A percentile compares a stretch with the other conserved stretches of the same genome.
Conservation (phyloP, 2,888 invertebrate species). For the Orgyia antiqua region DNA sequence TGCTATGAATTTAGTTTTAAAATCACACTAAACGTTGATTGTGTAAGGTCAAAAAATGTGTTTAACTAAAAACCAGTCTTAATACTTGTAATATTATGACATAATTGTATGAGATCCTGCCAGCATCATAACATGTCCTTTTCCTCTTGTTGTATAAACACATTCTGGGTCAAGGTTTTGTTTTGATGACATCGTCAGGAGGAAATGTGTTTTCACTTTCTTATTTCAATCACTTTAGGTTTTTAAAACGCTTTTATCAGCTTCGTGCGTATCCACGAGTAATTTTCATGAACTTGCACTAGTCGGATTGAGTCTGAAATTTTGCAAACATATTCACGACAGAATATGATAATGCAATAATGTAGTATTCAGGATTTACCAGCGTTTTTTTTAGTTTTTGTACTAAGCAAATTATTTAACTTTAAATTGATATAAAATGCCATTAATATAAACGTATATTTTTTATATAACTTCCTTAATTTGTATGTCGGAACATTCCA, state of each 20-base stretch:
- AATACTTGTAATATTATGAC: constrained; percentile 18
- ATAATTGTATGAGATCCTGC: constrained; percentile 23
- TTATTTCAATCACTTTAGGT: constrained; percentile 25
- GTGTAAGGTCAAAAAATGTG: no score
- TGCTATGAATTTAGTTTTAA: no score
- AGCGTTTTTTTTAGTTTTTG: no score
- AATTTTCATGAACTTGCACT: no score
- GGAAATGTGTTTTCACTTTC: constrained; percentile 35
- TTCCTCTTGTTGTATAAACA: constrained; percentile 48
- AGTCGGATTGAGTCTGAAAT: no score
- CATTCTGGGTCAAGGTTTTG: constrained; percentile 65
- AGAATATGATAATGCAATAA: no score
- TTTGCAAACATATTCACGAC: no score
- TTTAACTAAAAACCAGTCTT: constrained; percentile 28
- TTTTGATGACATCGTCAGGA: constrained; percentile 51
- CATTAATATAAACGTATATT: background rate
- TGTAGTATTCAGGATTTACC: no score
- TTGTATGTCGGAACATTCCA: background rate
- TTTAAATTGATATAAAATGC: background rate
- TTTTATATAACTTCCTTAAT: background rate
- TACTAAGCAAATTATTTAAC: no score
- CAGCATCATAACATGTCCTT: constrained; percentile 34
- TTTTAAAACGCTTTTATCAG: no score
- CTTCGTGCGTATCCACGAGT: no score
- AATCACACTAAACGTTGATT: no score